Percentiles rank a stretch among this genome's conserved stretches.
phyloP scores from a whole-genome alignment of 1,140 invertebrate species.

The Aphelenchoides besseyi region DNA sequence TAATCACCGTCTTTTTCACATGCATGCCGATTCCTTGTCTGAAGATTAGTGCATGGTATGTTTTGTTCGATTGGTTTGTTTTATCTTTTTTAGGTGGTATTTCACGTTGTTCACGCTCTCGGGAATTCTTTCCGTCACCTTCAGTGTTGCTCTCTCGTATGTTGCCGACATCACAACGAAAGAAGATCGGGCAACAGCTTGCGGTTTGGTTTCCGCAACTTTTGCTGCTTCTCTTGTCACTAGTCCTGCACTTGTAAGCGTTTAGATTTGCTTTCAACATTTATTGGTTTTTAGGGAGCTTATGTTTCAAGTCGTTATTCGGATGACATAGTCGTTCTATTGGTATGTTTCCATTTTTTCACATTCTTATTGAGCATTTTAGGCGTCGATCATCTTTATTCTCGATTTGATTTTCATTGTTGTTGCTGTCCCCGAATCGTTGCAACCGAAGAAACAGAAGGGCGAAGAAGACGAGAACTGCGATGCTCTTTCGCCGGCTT shows the following conservation, averaged over 20 bases:
- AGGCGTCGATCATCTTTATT: constrained; percentile 83
- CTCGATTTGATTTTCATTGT: constrained; percentile 97
- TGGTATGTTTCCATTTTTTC: constrained; percentile 64
- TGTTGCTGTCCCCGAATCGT: constrained; percentile 91
- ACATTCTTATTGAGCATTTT: constrained; percentile 11
- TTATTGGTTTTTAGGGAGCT: constrained; percentile 69
- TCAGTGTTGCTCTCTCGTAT: constrained; percentile 77
- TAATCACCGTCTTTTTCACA: constrained; percentile 97
- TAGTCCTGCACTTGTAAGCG: constrained; percentile 76
- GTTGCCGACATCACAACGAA: constrained; percentile 99
- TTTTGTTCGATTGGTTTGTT: constrained; percentile 33
- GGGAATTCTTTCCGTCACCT: constrained; percentile 96
- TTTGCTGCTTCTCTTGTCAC: constrained; percentile 97
- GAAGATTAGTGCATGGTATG: constrained; percentile 91
- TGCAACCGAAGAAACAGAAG: constrained; percentile 63
- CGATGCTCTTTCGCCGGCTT: constrained; percentile 66
- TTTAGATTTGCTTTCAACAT: not conserved
- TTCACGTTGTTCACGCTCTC: constrained; percentile 99
- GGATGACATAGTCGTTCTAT: constrained; percentile 87
- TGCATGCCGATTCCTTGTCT: constrained; percentile 97
- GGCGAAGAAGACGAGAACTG: not conserved
- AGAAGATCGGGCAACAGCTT: constrained; percentile 87
- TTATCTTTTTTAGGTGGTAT: constrained; percentile 75
- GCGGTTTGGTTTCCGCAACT: constrained; percentile 92
- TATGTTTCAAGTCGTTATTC: constrained; percentile 84